Percentiles rank a stretch among this genome's conserved stretches.
phyloP scores from a whole-genome alignment of 2,797 vertebrate genomes.

The Oceanodroma leucorhoa region DNA sequence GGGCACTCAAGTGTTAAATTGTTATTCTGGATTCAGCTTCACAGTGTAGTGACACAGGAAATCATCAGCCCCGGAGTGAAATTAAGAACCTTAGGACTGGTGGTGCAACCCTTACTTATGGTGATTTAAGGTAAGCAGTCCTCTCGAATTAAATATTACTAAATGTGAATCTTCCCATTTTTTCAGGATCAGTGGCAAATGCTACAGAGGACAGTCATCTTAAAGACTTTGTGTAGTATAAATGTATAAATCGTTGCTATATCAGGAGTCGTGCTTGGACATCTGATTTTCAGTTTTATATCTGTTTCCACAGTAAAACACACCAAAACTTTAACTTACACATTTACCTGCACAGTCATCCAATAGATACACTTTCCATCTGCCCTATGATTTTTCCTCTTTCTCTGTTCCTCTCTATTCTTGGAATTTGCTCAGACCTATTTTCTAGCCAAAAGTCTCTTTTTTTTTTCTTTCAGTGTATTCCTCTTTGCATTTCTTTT shows the following conservation, averaged over 20 bases:
- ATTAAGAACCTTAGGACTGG: background rate
- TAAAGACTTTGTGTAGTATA: background rate
- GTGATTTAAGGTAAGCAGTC: background rate
- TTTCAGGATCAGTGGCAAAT: background rate
- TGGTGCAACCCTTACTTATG: background rate
- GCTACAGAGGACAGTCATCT: background rate
- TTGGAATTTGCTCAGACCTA: conserved; percentile 45
- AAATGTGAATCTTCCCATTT: background rate
- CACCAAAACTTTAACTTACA: background rate
- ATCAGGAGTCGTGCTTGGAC: background rate
- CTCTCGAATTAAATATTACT: background rate
- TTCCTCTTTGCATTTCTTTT: conserved; percentile 35
- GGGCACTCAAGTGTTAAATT: conserved; percentile 53
- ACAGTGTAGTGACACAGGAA: background rate
- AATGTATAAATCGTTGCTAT: background rate
- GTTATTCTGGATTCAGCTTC: conserved; percentile 18
- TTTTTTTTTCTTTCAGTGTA: background rate
- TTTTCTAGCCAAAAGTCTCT: conserved; percentile 11
- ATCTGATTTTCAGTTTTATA: conserved; percentile 18
- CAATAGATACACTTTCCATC: conserved; percentile 22
- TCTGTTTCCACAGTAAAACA: background rate
- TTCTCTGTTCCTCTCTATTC: background rate
- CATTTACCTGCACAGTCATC: background rate
- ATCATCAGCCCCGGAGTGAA: background rate
- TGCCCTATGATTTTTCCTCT: conserved; percentile 2